Percentiles rank a stretch among this genome's conserved stretches.
Evolutionary conservation across 2,888 invertebrate species (phyloP).

Genomic region (Caradrina clavipalpis): DNA sequence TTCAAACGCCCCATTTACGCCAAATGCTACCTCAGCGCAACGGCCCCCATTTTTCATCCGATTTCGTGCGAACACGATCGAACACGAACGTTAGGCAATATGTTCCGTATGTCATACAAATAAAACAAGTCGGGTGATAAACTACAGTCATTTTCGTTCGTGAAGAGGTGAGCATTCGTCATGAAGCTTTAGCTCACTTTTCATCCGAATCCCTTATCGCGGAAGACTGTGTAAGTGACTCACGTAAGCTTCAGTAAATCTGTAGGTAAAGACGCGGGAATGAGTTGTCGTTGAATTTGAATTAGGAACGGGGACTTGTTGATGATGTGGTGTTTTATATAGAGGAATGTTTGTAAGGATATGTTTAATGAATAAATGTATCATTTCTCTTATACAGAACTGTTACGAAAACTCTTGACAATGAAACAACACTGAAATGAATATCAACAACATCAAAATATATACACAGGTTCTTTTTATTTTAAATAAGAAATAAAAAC

Average conservation of each 20-base stretch:
- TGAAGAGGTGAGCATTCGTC: conserved; percentile 76
- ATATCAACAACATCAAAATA: not conserved
- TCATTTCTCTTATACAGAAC: not conserved
- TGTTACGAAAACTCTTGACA: not conserved
- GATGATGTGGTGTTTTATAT: conserved; percentile 6
- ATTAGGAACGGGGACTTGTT: conserved; percentile 30
- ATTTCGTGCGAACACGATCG: conserved; percentile 62
- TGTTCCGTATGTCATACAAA: conserved; percentile 71
- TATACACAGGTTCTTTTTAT: not conserved
- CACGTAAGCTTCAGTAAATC: conserved; percentile 62
- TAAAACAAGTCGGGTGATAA: conserved; percentile 78
- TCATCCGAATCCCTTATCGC: conserved; percentile 72
- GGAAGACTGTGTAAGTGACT: conserved; percentile 58
- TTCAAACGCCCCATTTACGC: conserved; percentile 66
- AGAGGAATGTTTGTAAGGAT: not conserved
- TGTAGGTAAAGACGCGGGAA: conserved; percentile 51
- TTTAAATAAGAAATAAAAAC: too few relatives aligned
- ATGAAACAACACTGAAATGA: not conserved
- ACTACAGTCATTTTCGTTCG: conserved; percentile 75
- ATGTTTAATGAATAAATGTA: conserved; percentile 8
- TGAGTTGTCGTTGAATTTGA: conserved; percentile 38
- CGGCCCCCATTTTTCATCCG: conserved; percentile 65
- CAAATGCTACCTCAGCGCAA: conserved; percentile 67
- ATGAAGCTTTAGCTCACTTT: conserved; percentile 76
- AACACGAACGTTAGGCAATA: conserved; percentile 66